Base-by-base conservation (phyloP, 1,140 invertebrate genomes). In the Panulirus ornatus region DNA sequence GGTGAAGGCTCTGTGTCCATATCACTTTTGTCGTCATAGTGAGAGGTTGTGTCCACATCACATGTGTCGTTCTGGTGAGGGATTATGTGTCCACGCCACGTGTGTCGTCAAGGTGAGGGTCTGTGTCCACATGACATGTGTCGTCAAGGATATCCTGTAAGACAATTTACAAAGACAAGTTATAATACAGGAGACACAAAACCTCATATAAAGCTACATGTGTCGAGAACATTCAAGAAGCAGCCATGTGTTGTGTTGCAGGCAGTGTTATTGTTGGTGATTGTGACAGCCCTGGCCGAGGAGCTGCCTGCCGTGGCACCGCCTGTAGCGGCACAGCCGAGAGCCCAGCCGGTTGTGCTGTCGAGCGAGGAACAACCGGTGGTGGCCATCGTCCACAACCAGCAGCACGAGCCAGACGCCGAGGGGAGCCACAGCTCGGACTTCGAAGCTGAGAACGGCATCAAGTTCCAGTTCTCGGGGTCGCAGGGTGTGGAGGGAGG, bases 361-460 rank as follows among this genome's bases (percentile, higher is more conserved):
- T 22, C 54, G 0, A 5, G 3, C 3, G 54, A 22, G 19, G 19
- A 5, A 5, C 16, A 58, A 58, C 54, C 54, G 1, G 58, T 66
- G n/a, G 58, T 66, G 58, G 58, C n/a, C n/a, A 78, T 78, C 14
- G 6, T 78, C 11, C 40, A 40, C 22, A 78, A 47, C 75, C 78
- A 36, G 1, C 78, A 82, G 22, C 34, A 47, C 47, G 14, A 2
- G 0, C 44, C 78, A 38, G 78, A 82, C 78, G 51, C 9, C 30
- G 40, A 47, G 27, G 78, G 78, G 1, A 54, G 19, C 14, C 78
- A 70, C 82, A 84, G 63, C 54, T 84, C 82, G 0, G 82, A 63
- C 36, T 84, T 84, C 82, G 82, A 84, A 19, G 63, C 82, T 0
- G 82, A 84, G 63, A 84, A 84, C n/a, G 82, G 82, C 63, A 84